phyloP scores from a whole-genome alignment of 2,888 invertebrate species.

The Synanthedon formicaeformis region DNA sequence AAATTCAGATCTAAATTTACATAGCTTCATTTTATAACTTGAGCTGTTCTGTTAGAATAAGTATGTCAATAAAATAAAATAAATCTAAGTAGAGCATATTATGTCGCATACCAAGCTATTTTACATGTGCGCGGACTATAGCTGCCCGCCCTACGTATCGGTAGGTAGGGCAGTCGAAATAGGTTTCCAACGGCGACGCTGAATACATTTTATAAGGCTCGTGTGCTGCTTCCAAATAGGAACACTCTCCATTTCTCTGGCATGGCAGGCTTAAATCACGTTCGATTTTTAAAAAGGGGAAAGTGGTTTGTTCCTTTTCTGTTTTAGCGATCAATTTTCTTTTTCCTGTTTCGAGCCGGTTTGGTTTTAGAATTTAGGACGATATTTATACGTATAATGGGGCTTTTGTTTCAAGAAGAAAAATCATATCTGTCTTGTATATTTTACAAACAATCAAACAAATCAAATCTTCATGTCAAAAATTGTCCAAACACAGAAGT shows the following conservation, averaged over 20 bases:
- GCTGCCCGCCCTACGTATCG: slow-evolving; percentile 59
- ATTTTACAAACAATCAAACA: too few species aligned
- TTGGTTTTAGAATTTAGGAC: not conserved
- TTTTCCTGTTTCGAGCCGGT: not conserved
- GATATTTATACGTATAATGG: too few species aligned
- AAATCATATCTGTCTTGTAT: too few species aligned
- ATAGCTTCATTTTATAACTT: not conserved
- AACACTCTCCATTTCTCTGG: slow-evolving; percentile 35
- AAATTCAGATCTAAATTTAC: too few species aligned
- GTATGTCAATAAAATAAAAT: not conserved
- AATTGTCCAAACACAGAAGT: too few species aligned
- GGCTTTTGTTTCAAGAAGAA: too few species aligned
- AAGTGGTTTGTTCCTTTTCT: not conserved
- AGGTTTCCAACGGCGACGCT: slow-evolving; percentile 57
- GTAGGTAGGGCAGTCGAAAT: slow-evolving; percentile 56
- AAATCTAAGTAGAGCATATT: slow-evolving; percentile 39
- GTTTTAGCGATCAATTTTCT: not conserved
- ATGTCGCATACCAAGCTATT: slow-evolving; percentile 41
- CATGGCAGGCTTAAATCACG: slow-evolving; percentile 25
- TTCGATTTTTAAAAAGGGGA: slow-evolving; percentile 12
- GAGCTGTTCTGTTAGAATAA: not conserved
- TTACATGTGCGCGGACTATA: slow-evolving; percentile 67
- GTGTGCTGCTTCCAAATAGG: slow-evolving; percentile 37
- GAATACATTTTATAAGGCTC: slow-evolving; percentile 55
- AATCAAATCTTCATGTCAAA: too few species aligned